phyloP scores from a whole-genome alignment of 2,113 vertebrate genomes.

The Tragelaphus buxtoni region DNA sequence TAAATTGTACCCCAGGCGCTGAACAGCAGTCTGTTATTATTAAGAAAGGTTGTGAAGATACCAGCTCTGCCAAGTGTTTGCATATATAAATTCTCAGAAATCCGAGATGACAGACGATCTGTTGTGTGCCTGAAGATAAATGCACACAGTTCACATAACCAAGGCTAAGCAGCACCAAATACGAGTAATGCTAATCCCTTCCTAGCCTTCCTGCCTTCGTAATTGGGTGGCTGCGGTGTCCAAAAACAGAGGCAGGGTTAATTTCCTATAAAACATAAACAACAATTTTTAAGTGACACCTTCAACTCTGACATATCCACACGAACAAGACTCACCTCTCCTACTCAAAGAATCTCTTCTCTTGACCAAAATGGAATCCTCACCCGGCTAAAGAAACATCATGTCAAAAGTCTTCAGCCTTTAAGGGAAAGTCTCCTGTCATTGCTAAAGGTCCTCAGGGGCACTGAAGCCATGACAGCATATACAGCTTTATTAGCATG shows the following conservation, averaged over 20 bases:
- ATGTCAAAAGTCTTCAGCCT: background rate
- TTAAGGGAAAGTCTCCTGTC: background rate
- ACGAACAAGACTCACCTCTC: background rate
- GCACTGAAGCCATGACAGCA: background rate
- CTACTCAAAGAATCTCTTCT: conserved; percentile 27
- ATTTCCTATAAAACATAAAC: conserved; percentile 30
- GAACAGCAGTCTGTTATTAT: conserved; percentile 55
- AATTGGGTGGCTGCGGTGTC: background rate
- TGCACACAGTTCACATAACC: background rate
- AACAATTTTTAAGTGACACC: background rate
- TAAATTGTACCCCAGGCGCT: conserved; percentile 42
- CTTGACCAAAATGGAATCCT: background rate
- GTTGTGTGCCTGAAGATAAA: conserved; percentile 56
- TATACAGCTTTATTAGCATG: background rate
- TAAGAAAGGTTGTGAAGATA: conserved; percentile 51
- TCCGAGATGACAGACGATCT: conserved; percentile 50
- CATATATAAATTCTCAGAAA: conserved; percentile 63
- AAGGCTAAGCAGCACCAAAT: background rate
- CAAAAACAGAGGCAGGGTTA: background rate
- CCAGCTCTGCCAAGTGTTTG: conserved; percentile 32
- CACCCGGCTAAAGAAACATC: background rate
- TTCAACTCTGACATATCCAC: background rate
- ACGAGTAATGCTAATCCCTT: background rate
- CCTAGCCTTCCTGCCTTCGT: conserved; percentile 11
- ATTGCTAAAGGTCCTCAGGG: background rate